Percentiles rank a stretch among this genome's conserved stretches.
phyloP scores from a whole-genome alignment of 2,888 invertebrate species.

The Drosophila phalerata region DNA sequence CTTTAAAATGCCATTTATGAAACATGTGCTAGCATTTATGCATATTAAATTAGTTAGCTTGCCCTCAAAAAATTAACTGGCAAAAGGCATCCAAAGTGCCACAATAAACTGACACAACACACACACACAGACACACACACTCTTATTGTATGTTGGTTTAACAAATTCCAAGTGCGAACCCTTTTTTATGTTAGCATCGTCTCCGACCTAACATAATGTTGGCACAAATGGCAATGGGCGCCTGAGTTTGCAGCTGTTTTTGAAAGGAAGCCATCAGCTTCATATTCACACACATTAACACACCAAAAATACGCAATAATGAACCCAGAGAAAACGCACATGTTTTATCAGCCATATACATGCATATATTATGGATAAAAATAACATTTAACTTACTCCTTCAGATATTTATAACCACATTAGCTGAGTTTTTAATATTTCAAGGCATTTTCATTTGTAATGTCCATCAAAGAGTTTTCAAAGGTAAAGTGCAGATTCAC shows the following conservation, averaged over 20 bases:
- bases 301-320: constrained; percentile 44
- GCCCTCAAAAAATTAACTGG: constrained; percentile 70
- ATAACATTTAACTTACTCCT: constrained; percentile 16
- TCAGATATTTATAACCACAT: constrained; percentile 22
- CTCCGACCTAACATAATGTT: constrained; percentile 59
- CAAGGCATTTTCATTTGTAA: constrained; percentile 3
- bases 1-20: constrained; percentile 82
- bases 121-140: constrained; percentile 12
- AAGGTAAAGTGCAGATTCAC: neutral
- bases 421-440: constrained; percentile 24
- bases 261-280: constrained; percentile 30
- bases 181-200: constrained; percentile 70
- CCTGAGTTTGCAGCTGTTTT: constrained; percentile 47
- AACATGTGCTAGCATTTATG: constrained; percentile 80
- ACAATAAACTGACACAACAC: constrained; percentile 60
- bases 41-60: constrained; percentile 78
- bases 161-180: constrained; percentile 65
- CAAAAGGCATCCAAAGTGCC: constrained; percentile 64
- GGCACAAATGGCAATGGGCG: constrained; percentile 62
- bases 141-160: neutral
- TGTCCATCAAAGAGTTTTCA: neutral
- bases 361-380: constrained; percentile 26
- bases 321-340: constrained; percentile 35
- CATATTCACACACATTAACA: constrained; percentile 69
- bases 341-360: constrained; percentile 15